Conservation (phyloP, 2,797 vertebrate genomes). For the Onychomys leucogaster region DNA sequence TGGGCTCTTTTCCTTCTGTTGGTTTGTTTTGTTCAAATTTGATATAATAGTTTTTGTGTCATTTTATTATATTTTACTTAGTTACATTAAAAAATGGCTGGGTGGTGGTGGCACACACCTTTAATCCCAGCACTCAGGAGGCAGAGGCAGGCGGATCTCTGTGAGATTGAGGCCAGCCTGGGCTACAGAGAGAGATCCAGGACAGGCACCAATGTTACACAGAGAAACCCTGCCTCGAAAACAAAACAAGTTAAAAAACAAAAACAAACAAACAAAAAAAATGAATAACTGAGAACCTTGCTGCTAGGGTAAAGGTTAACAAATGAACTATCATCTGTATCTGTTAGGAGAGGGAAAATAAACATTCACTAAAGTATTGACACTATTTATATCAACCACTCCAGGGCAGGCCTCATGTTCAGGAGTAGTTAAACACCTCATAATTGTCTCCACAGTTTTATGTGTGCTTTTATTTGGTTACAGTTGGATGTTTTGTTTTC, state of each 20-base stretch:
- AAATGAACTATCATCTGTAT: not conserved
- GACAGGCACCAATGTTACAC: too few species aligned
- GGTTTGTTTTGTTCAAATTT: too few species aligned
- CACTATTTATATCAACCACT: not conserved
- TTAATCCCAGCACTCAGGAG: too few species aligned
- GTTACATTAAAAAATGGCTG: not conserved
- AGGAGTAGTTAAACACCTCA: not conserved
- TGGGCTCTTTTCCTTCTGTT: not conserved
- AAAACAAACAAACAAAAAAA: too few species aligned
- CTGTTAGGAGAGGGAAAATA: not conserved
- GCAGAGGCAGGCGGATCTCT: too few species aligned
- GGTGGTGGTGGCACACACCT: too few species aligned
- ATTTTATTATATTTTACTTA: not conserved
- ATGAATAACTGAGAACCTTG: not conserved
- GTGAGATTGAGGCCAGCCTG: too few species aligned
- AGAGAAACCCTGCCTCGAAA: too few species aligned
- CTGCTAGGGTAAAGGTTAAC: not conserved
- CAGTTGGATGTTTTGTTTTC: not conserved
- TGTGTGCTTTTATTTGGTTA: not conserved
- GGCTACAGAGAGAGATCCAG: too few species aligned
- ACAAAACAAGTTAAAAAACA: too few species aligned
- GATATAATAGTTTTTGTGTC: not conserved
- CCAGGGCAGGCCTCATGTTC: not conserved
- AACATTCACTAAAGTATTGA: not conserved
- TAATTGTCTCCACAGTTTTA: too few species aligned